Percentiles rank a stretch among this genome's conserved stretches.
Conservation (phyloP, 2,797 vertebrate genomes). For the Fratercula arctica region DNA sequence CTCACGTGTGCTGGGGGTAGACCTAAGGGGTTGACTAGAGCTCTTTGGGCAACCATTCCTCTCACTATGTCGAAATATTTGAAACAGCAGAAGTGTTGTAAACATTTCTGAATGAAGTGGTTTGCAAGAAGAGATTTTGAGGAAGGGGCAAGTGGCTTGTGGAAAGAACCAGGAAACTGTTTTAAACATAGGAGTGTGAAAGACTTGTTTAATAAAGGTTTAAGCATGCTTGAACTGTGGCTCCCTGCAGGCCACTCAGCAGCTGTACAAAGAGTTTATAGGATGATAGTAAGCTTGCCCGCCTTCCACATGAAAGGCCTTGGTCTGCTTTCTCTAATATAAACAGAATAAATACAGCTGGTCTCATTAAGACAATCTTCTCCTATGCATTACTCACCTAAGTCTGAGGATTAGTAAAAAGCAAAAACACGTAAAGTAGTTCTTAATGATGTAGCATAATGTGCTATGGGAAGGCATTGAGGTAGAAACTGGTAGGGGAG, state of each 20-base stretch:
- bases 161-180: neutral
- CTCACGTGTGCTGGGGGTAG: neutral
- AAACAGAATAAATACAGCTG: neutral
- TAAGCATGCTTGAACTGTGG: neutral
- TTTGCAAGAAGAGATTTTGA: neutral
- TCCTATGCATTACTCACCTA: conserved; percentile 1
- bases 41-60: neutral
- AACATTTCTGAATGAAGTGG: neutral
- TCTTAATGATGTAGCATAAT: neutral
- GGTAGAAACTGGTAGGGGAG: neutral
- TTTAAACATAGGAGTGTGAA: neutral
- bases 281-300: neutral
- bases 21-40: neutral
- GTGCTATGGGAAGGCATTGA: neutral
- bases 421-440: neutral
- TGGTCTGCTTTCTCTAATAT: neutral
- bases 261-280: neutral
- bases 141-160: neutral
- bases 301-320: conserved; percentile 48
- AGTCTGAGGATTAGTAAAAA: conserved; percentile 22
- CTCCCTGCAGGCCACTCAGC: neutral
- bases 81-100: neutral
- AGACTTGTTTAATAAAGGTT: conserved; percentile 23
- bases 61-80: neutral
- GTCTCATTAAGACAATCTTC: neutral